Conservation (phyloP, 2,113 vertebrate species). For the Limnothrissa miodon region DNA sequence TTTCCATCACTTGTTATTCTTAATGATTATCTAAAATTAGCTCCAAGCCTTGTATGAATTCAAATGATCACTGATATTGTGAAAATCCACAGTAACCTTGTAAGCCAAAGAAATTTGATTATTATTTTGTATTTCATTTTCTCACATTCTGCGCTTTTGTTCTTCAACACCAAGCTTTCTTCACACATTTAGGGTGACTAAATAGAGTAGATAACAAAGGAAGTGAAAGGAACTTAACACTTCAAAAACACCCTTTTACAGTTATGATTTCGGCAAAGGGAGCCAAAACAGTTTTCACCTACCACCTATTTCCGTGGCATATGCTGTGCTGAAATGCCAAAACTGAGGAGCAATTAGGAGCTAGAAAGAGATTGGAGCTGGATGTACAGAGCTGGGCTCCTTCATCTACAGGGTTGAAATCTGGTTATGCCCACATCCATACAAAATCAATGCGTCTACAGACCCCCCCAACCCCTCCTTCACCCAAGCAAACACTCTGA, state of each 20-base stretch:
- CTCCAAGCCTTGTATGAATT: conserved; percentile 41
- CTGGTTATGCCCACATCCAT: conserved; percentile 54
- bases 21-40: conserved; percentile 58
- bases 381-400: conserved; percentile 43
- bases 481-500: neutral
- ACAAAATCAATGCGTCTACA: conserved; percentile 36
- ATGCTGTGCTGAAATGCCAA: neutral
- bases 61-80: conserved; percentile 48
- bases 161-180: too few relatives aligned
- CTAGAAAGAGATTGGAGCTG: conserved; percentile 41
- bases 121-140: too few relatives aligned
- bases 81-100: conserved; percentile 30
- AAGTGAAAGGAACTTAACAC: too few relatives aligned
- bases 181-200: too few relatives aligned
- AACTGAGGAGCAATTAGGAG: neutral
- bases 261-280: too few relatives aligned
- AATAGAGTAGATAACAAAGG: too few relatives aligned
- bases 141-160: too few relatives aligned
- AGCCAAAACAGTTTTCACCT: too few relatives aligned
- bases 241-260: too few relatives aligned
- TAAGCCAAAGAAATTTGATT: too few relatives aligned
- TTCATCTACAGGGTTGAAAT: conserved; percentile 61
- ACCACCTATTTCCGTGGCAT: neutral
- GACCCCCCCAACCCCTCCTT: neutral
- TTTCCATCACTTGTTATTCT: conserved; percentile 22